Conservation (phyloP, 2,113 vertebrate species). For the Corvus moneduloides region DNA sequence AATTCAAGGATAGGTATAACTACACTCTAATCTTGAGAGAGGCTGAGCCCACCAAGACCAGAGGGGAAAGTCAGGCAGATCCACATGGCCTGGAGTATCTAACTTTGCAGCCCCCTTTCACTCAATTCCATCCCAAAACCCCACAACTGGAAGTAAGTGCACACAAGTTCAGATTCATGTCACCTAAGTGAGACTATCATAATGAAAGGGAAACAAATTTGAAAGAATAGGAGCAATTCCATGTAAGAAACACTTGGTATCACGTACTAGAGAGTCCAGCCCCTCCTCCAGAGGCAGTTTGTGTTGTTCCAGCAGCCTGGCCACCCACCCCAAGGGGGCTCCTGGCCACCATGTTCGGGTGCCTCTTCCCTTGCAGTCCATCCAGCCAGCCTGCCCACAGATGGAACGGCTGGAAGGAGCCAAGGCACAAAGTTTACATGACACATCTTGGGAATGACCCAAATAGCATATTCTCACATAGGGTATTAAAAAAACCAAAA, state of each 20-base stretch:
- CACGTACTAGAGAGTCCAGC: fast-evolving
- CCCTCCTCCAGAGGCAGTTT: neutral
- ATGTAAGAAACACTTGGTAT: neutral
- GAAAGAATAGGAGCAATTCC: neutral
- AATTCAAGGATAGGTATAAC: neutral
- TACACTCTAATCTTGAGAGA: neutral
- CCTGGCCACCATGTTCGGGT: fast-evolving
- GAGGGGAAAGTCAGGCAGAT: neutral
- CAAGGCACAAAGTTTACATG: neutral
- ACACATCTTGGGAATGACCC: neutral
- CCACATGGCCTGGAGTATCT: neutral
- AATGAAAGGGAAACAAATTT: neutral
- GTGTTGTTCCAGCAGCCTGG: neutral
- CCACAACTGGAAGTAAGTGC: neutral
- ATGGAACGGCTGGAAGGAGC: fast-evolving
- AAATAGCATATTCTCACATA: neutral
- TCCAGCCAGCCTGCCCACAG: neutral
- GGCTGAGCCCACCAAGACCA: neutral
- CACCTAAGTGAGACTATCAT: neutral
- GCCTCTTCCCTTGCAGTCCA: too few species aligned
- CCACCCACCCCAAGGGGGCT: neutral
- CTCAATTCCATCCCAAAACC: neutral
- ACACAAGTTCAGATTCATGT: neutral
- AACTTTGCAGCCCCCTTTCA: neutral
- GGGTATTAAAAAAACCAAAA: neutral